Base-by-base conservation (phyloP, 1,140 invertebrate species). In the Ips typographus region DNA sequence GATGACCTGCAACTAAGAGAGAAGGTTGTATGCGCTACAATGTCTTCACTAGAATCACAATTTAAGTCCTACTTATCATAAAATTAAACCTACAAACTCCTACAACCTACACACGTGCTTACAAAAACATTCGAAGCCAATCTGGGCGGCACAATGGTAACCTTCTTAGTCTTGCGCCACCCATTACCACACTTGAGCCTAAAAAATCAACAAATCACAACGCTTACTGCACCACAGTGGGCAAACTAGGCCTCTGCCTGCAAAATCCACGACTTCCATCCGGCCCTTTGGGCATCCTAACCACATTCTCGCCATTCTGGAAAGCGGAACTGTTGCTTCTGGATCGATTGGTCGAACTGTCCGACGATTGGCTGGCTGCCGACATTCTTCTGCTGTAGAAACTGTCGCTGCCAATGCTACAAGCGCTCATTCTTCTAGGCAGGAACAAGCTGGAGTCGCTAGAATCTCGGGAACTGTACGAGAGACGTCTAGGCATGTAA, bases 181-280 rank as follows among this genome's bases (percentile, higher is more conserved):
- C 22, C 22, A 22, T 22, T 22, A 22, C 22, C 22, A 22, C 22
- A 22, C 22, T 22, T 22, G 22, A 22, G 22, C 22, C 22, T 22
- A 22, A 22, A 22, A 22, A 22, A 22, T 22, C 22, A 3, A 49
- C 44, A 2, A 3, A 40, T 8, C 7, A 62, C 52, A 8, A n/a
- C 38, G 22, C 6, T 42, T 59, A 70, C 47, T 70, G 68, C 41
- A 70, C 68, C 7, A 70, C 61, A 1, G 68, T 70, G 4, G 71
- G 71, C 4, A 75, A 57, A 49, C 73, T 72, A 5, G 73, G 72
- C 51, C 76, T 73, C 65, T 77, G 77, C 22, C 78, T 82, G 40
- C 75, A 82, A 80, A 95, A 95, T 40, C 94, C 94, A 58, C 86
- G 85, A 39, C 91, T 91, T 38, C 92, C 93, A 81, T 94, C 93